These are phyloP conservation scores for Diuraphis noxia DNA, from an alignment of 1,140 invertebrate genomes.

Conservation along the genomic window DNA sequence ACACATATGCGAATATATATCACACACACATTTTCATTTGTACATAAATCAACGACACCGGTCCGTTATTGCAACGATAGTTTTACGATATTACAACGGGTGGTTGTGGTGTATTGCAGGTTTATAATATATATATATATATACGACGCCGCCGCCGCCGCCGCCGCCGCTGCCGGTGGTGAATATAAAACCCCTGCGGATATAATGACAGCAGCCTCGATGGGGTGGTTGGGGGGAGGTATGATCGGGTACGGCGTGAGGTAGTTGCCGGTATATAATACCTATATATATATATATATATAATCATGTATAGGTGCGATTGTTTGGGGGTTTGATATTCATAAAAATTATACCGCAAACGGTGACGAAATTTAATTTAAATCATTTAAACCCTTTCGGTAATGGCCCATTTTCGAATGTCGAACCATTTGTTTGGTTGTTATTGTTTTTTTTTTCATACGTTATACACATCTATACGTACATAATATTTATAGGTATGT, in stretches of 20 bases:
- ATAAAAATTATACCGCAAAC: constrained; percentile 38
- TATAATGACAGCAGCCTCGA: not conserved
- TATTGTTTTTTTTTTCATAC: not conserved
- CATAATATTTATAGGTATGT: not conserved
- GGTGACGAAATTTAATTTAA: constrained; percentile 51
- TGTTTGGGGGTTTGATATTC: constrained; percentile 26
- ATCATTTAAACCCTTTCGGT: constrained; percentile 44
- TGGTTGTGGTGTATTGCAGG: not conserved
- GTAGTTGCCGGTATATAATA: not conserved
- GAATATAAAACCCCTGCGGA: not conserved
- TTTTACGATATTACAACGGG: not conserved
- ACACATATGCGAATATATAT: not conserved
- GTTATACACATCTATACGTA: not conserved
- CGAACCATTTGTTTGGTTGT: constrained; percentile 10
- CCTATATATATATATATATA: not conserved
- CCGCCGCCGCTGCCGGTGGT: not conserved
- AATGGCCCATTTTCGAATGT: constrained; percentile 45
- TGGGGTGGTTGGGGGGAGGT: no score
- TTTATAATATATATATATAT: not conserved
- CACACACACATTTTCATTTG: not conserved
- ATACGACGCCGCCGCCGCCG: not conserved
- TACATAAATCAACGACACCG: not conserved
- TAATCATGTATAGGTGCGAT: not conserved
- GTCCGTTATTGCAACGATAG: not conserved
- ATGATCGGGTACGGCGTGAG: not conserved